These are phyloP conservation scores for Drosophila pseudoananassae DNA, from an alignment of 1,140 invertebrate genomes.

Conservation along the genomic window DNA sequence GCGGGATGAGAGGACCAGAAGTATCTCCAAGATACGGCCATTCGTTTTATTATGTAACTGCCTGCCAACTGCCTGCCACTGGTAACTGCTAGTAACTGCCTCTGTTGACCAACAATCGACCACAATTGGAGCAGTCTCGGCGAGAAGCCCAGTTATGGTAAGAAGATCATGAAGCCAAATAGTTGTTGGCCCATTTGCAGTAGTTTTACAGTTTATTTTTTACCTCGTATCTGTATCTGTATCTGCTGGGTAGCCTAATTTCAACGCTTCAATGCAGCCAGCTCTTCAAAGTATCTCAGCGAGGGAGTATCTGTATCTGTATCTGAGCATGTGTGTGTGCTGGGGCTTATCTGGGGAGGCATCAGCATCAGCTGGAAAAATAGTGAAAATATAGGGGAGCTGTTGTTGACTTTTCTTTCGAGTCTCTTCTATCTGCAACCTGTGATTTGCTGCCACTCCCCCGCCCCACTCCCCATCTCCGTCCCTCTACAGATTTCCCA, in stretches of 20 bases:
- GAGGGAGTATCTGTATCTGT: conserved; percentile 14
- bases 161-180: conserved; percentile 71
- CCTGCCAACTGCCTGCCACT: conserved; percentile 24
- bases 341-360: conserved; percentile 65
- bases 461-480: too few species aligned
- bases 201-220: conserved; percentile 47
- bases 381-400: conserved; percentile 4
- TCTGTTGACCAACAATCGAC: conserved; percentile 72
- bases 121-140: conserved; percentile 71
- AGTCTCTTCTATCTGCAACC: conserved; percentile 18
- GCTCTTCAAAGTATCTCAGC: conserved; percentile 28
- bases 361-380: conserved; percentile 47
- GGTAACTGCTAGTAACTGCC: conserved; percentile 1
- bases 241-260: conserved; percentile 72
- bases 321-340: background rate
- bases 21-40: conserved; percentile 35
- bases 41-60: conserved; percentile 61
- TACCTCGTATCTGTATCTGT: background rate
- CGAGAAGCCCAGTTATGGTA: conserved; percentile 40
- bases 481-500: conserved; percentile 39
- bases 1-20: conserved; percentile 21
- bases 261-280: conserved; percentile 76
- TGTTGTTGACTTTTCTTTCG: conserved; percentile 6
- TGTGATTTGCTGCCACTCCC: conserved; percentile 3
- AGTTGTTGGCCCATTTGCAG: conserved; percentile 80